Base-by-base conservation (phyloP, 2,888 invertebrate genomes). In the Drosophila picticornis region DNA sequence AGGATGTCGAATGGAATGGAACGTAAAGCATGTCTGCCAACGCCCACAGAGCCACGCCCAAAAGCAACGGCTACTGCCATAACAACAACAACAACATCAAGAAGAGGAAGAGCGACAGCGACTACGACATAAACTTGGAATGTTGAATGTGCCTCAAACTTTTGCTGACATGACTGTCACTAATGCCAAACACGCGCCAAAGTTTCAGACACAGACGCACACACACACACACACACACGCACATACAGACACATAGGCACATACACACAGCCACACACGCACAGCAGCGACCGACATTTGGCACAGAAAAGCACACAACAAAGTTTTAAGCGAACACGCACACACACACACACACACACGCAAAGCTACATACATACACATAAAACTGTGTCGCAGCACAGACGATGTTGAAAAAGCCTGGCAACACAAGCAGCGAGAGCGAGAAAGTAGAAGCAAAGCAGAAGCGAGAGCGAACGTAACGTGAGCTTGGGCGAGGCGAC, bases 151-250 rank as follows among this genome's bases (percentile, higher is more conserved):
- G 89, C 77, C 86, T 86, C 90, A 88, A 87, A 87, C 81, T 87
- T 90, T 90, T 89, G 90, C 87, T 90, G 87, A 90, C 90, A 90
- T 86, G 87, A 89, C 87, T 87, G 87, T 87, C 90, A 90, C 87
- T 87, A 87, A 87, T 90, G 87, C 87, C 87, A 87, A 90, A 90
- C 90, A 87, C 90, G 87, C 87, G 87, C 90, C 90, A 87, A 83
- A 87, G 76, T 87, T 87, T 86, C 87, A 90, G 78, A 87, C 89
- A 86, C 81, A 90, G 72, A 77, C 78, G 53, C 61, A 81, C 38
- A 75, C 75, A 52, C 51, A 72, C 27, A 68, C 36, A 62, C 40
- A 63, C 29, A 66, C 5, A 55, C 29, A 63, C 19, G 27, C 52
- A 50, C 27, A 66, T 13, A 57, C 51, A 60, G 10, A 52, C 16